Percentiles rank a stretch among this genome's conserved stretches.
phyloP scores from a whole-genome alignment of 2,888 invertebrate species.

The Atethmia centrago region DNA sequence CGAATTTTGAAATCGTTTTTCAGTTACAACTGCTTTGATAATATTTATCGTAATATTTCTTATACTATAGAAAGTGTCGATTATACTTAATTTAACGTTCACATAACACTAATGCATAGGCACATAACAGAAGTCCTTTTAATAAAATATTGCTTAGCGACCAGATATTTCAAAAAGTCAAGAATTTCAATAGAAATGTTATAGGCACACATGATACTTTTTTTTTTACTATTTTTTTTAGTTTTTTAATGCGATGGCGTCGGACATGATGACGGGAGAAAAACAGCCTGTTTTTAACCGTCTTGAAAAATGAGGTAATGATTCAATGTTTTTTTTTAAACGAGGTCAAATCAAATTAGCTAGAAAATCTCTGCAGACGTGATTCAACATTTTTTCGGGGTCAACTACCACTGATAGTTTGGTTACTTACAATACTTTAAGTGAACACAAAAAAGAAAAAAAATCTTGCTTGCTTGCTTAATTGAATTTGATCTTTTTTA shows the following conservation, averaged over 20 bases:
- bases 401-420: no score
- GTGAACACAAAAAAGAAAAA: no score
- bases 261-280: background rate
- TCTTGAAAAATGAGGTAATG: background rate
- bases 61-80: constrained; percentile 18
- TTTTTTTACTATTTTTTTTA: background rate
- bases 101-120: constrained; percentile 16
- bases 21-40: background rate
- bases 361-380: background rate
- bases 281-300: no score
- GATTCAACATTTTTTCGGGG: no score
- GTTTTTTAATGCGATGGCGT: background rate
- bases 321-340: background rate
- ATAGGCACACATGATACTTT: background rate
- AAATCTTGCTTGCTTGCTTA: no score
- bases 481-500: no score
- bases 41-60: background rate
- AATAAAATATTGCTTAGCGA: constrained; percentile 12
- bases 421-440: no score
- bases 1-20: no score
- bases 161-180: background rate
- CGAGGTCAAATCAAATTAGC: background rate
- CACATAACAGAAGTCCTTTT: constrained; percentile 26
- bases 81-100: background rate
- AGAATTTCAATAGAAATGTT: background rate